Conservation (phyloP, 2,797 vertebrate genomes). For the Chelidonichthys spinosus region DNA sequence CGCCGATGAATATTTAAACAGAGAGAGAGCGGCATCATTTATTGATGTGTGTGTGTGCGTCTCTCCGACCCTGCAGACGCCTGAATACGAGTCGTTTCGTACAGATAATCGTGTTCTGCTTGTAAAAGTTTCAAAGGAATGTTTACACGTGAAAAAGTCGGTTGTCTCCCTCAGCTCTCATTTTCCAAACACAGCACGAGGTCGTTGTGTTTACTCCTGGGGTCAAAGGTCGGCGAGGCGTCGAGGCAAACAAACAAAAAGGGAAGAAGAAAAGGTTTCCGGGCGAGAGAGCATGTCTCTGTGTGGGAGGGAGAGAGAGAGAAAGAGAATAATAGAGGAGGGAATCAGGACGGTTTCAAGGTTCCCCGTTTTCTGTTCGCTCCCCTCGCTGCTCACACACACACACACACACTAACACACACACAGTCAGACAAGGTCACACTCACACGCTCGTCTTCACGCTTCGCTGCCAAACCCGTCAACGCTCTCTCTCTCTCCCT, state of each 20-base stretch:
- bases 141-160: too few species aligned
- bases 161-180: too few species aligned
- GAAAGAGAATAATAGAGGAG: constrained; percentile 52
- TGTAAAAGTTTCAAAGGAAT: too few species aligned
- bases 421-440: constrained; percentile 8
- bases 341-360: constrained; percentile 66
- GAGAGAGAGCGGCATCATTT: constrained; percentile 61
- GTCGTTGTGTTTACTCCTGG: too few species aligned
- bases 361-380: constrained; percentile 30
- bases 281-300: too few species aligned
- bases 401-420: constrained; percentile 14
- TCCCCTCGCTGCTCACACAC: background rate
- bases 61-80: too few species aligned
- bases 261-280: too few species aligned
- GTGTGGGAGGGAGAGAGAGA: background rate
- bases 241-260: too few species aligned
- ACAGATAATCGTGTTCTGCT: too few species aligned
- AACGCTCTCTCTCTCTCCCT: background rate
- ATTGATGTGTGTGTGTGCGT: constrained; percentile 53
- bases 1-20: constrained; percentile 70
- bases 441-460: constrained; percentile 32
- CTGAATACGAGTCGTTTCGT: too few species aligned
- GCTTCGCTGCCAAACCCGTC: constrained; percentile 33
- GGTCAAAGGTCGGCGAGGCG: too few species aligned
- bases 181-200: too few species aligned